Base-by-base conservation (phyloP, 2,888 invertebrate species). In the Dione juno region DNA sequence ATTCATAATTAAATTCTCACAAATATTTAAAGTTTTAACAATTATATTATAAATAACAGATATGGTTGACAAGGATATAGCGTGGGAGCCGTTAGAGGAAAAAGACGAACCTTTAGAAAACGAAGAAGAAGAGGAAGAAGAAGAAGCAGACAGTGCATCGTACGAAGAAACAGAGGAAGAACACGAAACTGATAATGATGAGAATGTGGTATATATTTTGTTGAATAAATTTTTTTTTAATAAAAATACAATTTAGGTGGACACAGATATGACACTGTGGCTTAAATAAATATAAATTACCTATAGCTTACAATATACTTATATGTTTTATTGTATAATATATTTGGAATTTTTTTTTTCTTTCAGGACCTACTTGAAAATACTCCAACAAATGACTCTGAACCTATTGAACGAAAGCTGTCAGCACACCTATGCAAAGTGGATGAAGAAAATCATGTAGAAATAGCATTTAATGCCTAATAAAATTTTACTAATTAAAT, bases 381-480 rank as follows among this genome's bases (percentile, higher is more conserved):
- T 77, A 58, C 28, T 10, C 41, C 67, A 53, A 66, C 35, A 14
- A 65, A 75, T 19, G 66, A 19, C 8, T 52, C 59, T 16, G 63
- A 74, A 13, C 6, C 68, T 0, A 69, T 73, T 21, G 41, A 70
- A 8, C 88, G 90, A 3, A 84, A 87, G 21, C 75, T 92, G 67
- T 89, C 91, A 0, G 93, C 94, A 37, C 94, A 93, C 77, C 85
- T 95, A 35, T 94, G 93, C 83, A 95, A 94, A 90, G 95, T 95
- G 77, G 95, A 95, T 76, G 95, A 96, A 90, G 93, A 94, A 76
- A 94, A 89, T 68, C 93, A 94, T 67, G 93, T 88, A 73, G 94
- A 94, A 87, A 83, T 88, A 69, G 82, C 87, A 37, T 81, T 85
- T 68, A 85, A 81, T 74, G 80, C 82, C 53, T 82, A 75, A 78